Conservation (phyloP, 2,797 vertebrate species). For the Sebastes iracundus region DNA sequence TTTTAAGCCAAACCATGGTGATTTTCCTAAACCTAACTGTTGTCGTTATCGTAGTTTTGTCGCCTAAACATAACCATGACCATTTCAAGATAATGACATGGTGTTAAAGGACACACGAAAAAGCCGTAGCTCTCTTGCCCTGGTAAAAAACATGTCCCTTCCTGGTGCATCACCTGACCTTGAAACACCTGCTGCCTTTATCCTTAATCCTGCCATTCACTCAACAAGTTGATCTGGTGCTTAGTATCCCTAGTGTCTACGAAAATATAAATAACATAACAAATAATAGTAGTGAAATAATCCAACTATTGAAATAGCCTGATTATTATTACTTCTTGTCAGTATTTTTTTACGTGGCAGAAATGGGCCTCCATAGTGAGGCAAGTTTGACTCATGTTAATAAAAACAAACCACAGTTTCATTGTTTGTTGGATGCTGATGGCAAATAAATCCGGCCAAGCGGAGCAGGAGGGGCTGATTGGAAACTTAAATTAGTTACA, state of each 20-base stretch:
- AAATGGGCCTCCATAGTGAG: background rate
- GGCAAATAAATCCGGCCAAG: background rate
- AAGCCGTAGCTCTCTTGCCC: background rate
- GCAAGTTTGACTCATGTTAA: background rate
- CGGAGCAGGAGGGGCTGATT: background rate
- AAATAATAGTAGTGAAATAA: background rate
- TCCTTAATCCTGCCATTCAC: background rate
- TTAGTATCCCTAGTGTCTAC: background rate
- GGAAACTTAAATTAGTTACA: background rate
- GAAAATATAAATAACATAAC: background rate
- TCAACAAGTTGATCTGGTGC: background rate
- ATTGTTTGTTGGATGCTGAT: background rate
- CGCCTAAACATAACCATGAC: too few species aligned
- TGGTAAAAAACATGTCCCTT: background rate
- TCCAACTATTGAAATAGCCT: background rate
- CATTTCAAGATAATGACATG: too few species aligned
- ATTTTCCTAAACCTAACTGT: too few species aligned
- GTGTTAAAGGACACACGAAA: too few species aligned
- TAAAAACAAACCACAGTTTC: conserved; percentile 12
- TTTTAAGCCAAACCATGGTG: too few species aligned
- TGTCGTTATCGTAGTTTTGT: too few species aligned
- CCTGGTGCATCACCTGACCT: background rate
- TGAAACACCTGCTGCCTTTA: background rate
- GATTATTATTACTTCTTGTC: background rate
- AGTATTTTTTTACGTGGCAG: background rate